These are phyloP conservation scores for Adela reaumurella DNA, from an alignment of 2,888 invertebrate species.

Conservation along the genomic window DNA sequence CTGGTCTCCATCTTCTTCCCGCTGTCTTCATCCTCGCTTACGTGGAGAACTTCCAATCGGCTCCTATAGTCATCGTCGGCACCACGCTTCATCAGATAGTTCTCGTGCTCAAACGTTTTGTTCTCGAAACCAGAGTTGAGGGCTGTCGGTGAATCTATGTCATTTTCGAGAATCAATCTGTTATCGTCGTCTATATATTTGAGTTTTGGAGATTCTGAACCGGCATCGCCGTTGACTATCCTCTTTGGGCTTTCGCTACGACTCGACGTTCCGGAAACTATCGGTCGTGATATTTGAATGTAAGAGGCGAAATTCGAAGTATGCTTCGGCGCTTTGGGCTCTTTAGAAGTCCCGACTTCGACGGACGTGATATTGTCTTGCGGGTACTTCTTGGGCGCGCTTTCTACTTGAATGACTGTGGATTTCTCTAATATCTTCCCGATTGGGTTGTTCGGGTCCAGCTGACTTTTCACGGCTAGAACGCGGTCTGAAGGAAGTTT, in stretches of 20 bases:
- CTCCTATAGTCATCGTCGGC: slow-evolving; percentile 26
- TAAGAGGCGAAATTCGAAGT: slow-evolving; percentile 61
- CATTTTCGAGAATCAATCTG: slow-evolving; percentile 31
- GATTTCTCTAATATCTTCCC: slow-evolving; percentile 51
- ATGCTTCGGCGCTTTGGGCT: slow-evolving; percentile 42
- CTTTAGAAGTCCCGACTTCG: slow-evolving; percentile 29
- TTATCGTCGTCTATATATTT: slow-evolving; percentile 16
- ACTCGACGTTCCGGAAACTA: slow-evolving; percentile 37
- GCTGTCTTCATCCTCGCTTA: slow-evolving; percentile 20
- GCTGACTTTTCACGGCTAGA: slow-evolving; percentile 43
- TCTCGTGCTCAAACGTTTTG: slow-evolving; percentile 47
- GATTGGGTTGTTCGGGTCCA: slow-evolving; percentile 50
- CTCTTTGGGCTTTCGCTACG: slow-evolving; percentile 3
- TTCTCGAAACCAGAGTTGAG: slow-evolving; percentile 41
- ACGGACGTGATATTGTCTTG: slow-evolving; percentile 7
- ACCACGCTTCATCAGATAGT: slow-evolving; percentile 40
- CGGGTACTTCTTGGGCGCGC: slow-evolving; percentile 23
- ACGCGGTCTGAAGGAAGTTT: slow-evolving; percentile 36
- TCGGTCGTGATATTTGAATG: slow-evolving; percentile 53
- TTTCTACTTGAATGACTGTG: slow-evolving; percentile 45
- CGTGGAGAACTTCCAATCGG: slow-evolving; percentile 16
- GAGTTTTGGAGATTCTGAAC: slow-evolving; percentile 21
- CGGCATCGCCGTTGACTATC: slow-evolving; percentile 12
- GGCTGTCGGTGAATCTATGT: slow-evolving; percentile 43
- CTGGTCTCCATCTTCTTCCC: slow-evolving; percentile 45